Evolutionary conservation across 2,113 vertebrate species (phyloP).

Genomic region (Rutilus rutilus): DNA sequence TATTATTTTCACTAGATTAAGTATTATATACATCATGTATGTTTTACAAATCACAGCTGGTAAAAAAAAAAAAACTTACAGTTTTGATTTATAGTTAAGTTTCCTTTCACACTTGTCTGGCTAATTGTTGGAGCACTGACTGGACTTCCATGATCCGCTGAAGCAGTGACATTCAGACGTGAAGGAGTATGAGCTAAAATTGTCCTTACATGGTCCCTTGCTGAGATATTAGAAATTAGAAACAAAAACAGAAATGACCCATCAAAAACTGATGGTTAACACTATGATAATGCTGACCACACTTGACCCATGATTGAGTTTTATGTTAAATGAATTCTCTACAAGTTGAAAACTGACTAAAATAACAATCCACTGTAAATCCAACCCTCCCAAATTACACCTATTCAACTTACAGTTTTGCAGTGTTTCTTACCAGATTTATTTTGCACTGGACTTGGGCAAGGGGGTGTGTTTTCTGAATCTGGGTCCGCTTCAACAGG

Average conservation of each 20-base stretch:
- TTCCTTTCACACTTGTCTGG: neutral
- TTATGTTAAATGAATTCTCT: neutral
- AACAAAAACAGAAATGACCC: neutral
- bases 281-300: no score
- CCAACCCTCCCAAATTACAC: neutral
- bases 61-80: neutral
- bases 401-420: neutral
- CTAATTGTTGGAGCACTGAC: neutral
- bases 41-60: neutral
- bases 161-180: neutral
- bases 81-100: neutral
- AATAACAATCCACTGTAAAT: neutral
- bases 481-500: neutral
- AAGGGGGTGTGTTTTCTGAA: conserved; percentile 4
- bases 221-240: neutral
- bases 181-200: neutral
- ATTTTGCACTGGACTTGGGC: neutral
- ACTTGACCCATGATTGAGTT: neutral
- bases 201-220: neutral
- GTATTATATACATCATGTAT: neutral
- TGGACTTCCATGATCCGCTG: neutral
- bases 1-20: neutral
- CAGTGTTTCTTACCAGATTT: neutral
- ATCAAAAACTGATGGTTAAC: neutral
- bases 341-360: neutral